Evolutionary conservation across 2,113 vertebrate species (phyloP), one percentile per base, ranked within the genome.

Genomic region (Tragulus kanchil): DNA sequence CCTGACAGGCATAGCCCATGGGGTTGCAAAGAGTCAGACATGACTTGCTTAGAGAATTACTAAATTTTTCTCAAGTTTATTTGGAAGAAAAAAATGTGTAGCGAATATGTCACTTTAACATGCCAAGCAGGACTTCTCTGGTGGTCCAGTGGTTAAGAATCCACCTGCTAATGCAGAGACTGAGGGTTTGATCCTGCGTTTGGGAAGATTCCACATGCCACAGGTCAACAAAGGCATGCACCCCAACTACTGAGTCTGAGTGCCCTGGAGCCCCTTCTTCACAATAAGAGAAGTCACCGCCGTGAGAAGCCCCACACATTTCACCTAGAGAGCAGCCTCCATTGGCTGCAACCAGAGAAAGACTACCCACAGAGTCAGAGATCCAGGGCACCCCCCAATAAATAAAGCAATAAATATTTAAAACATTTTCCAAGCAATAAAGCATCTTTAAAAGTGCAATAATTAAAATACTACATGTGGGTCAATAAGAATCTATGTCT

Each of bases 371-470:
- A 19, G 65, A 31, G 17, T 15, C 65, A 9, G 19, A 19, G 65
- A 23, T 0, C 10, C 69, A 23, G 36, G 36, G 36, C 36, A 6
- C 10, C 0, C 19, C 1, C 0, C 69, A n/a, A 71, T 1, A 23
- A 12, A 26, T 1, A 12, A 6, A 3, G 42, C 21, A 0, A 11
- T 10, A 9, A 2, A 19, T 9, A 4, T 31, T 62, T 1, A 3
- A 5, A 36, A 21, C 79, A 14, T 10, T 59, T 17, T 19, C 25
- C 28, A 45, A 45, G 36, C 10, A 3, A 3, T 54, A 42, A n/a
- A 81, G 26, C 6, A 0, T 13, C 61, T 62, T 42, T 8, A 45
- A 50, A 84, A 1, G 25, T 17, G 5, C 6, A 1, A 3, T 9
- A 42, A 36, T 26, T n/a, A n/a, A n/a, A n/a, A n/a, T n/a, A n/a